Evolutionary conservation across 2,888 invertebrate species (phyloP).

Genomic region (Lapara coniferarum): DNA sequence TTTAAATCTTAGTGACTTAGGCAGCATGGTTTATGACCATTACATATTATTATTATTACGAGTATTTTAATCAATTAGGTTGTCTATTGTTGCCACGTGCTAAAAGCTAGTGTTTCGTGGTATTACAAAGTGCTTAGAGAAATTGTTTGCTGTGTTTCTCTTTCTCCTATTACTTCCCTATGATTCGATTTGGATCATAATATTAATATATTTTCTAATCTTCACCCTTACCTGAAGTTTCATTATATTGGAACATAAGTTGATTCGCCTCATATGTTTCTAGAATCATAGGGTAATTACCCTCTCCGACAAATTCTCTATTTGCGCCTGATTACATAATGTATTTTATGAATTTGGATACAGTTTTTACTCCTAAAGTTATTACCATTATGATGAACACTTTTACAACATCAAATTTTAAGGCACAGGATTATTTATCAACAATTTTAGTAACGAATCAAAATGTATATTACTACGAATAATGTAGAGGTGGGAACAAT

Average conservation of each 20-base stretch:
- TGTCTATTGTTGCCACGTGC: constrained; percentile 17
- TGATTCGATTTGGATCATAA: neutral
- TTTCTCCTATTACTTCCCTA: neutral
- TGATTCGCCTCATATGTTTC: too few relatives aligned
- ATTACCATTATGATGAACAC: too few relatives aligned
- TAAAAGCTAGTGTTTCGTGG: neutral
- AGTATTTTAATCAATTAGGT: constrained; percentile 15
- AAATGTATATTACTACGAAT: too few relatives aligned
- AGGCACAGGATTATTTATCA: constrained; percentile 7
- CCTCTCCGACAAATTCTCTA: too few relatives aligned
- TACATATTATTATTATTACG: constrained; percentile 27
- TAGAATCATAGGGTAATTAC: too few relatives aligned
- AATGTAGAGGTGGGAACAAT: neutral
- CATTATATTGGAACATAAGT: too few relatives aligned
- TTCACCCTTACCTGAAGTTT: too few relatives aligned
- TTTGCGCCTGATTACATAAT: too few relatives aligned
- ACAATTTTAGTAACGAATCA: neutral
- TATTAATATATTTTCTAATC: too few relatives aligned
- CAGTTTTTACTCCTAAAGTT: too few relatives aligned
- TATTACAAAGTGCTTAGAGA: neutral
- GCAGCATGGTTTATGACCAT: constrained; percentile 34
- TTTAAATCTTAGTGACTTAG: constrained; percentile 37
- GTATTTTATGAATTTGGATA: too few relatives aligned
- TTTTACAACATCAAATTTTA: neutral
- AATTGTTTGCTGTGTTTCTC: neutral